Conservation (phyloP, 2,888 invertebrate species). For the Neoscelio sp. region DNA sequence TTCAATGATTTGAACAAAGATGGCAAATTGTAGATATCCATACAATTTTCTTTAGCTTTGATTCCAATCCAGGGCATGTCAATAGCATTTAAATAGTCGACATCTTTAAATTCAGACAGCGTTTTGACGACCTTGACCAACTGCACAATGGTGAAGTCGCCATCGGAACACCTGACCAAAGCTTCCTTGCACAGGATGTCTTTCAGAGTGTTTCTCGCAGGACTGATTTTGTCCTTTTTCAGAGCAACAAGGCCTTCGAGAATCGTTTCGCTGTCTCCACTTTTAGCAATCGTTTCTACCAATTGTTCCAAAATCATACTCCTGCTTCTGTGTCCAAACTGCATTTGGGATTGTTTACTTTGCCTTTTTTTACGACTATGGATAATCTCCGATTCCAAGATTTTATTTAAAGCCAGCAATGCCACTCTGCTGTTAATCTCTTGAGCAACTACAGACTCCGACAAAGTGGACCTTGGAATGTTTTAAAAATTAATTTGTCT, state of each 20-base stretch:
- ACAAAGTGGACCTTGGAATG: constrained; percentile 78
- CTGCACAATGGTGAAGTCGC: constrained; percentile 85
- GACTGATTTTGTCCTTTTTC: constrained; percentile 78
- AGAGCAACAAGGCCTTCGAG: constrained; percentile 82
- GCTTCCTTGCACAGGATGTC: constrained; percentile 86
- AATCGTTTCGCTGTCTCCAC: constrained; percentile 80
- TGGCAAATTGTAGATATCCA: constrained; percentile 85
- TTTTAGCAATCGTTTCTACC: constrained; percentile 83
- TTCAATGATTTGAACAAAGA: constrained; percentile 85
- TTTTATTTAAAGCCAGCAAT: constrained; percentile 81
- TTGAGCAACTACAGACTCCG: constrained; percentile 83
- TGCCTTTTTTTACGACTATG: constrained; percentile 28
- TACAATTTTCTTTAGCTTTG: constrained; percentile 83
- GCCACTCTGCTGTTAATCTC: constrained; percentile 84
- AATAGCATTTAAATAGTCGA: constrained; percentile 84
- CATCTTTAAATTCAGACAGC: constrained; percentile 84
- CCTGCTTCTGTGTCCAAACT: constrained; percentile 71
- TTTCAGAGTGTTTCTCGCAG: constrained; percentile 76
- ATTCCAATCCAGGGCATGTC: constrained; percentile 89
- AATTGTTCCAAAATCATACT: constrained; percentile 83
- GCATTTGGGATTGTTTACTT: constrained; percentile 53
- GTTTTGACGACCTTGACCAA: constrained; percentile 86
- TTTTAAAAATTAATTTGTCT: too few species aligned
- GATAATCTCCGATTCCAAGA: constrained; percentile 83
- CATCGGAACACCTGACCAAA: constrained; percentile 86